Percentiles rank a stretch among this genome's conserved stretches.
Evolutionary conservation across 2,888 invertebrate species (phyloP).

Genomic region (Boloria euphrosyne): DNA sequence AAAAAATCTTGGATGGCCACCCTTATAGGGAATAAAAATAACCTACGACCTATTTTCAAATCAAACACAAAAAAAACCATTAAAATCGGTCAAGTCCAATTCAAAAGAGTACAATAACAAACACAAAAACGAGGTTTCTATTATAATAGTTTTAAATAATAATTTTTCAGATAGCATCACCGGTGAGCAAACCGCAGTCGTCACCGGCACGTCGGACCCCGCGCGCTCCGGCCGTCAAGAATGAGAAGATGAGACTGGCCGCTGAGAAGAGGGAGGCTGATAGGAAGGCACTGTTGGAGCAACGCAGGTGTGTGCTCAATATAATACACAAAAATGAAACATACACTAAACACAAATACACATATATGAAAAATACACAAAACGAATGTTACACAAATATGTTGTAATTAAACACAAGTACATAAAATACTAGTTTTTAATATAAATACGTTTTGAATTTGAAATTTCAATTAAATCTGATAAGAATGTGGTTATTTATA

Average conservation of each 20-base stretch:
- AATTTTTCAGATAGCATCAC: slow-evolving; percentile 40
- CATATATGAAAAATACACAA: not conserved
- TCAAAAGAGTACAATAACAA: too few relatives aligned
- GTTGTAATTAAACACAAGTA: too few relatives aligned
- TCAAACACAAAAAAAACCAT: too few relatives aligned
- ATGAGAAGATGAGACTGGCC: slow-evolving; percentile 73
- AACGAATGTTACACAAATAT: too few relatives aligned
- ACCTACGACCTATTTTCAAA: too few relatives aligned
- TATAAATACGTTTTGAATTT: too few relatives aligned
- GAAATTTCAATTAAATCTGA: too few relatives aligned
- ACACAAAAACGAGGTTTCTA: too few relatives aligned
- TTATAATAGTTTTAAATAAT: not conserved
- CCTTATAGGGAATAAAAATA: too few relatives aligned
- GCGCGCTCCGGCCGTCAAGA: slow-evolving; percentile 54
- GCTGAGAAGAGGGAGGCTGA: slow-evolving; percentile 86
- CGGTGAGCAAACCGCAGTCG: slow-evolving; percentile 38
- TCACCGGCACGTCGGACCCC: slow-evolving; percentile 43
- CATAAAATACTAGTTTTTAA: too few relatives aligned
- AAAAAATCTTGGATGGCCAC: too few relatives aligned
- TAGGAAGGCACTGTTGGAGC: slow-evolving; percentile 90
- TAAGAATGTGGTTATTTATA: slow-evolving; percentile 15
- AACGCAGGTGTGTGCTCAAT: slow-evolving; percentile 78
- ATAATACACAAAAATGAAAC: not conserved
- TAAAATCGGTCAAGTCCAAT: too few relatives aligned
- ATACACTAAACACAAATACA: not conserved